phyloP scores from a whole-genome alignment of 53 echinoderm and acorn worm species.

The Echinometra lucunter region DNA sequence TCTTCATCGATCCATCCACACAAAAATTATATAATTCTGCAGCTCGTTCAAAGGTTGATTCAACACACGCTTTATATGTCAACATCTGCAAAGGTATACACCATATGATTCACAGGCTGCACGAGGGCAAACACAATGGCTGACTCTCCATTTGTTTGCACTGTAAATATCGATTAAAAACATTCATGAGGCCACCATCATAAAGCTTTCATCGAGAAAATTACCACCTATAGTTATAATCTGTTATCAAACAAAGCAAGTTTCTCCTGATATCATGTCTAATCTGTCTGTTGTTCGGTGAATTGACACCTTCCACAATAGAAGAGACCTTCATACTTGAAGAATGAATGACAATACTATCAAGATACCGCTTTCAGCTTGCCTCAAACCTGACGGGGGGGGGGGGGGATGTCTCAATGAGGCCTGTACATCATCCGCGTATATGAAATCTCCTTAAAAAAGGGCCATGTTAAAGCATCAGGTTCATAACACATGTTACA shows the following conservation, averaged over 20 bases:
- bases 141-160: neutral
- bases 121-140: neutral
- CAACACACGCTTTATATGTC: conserved; percentile 6
- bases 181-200: conserved; percentile 22
- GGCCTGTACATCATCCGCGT: too few relatives aligned
- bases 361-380: neutral
- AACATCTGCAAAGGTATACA: neutral
- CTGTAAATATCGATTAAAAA: conserved; percentile 26
- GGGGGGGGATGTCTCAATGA: too few relatives aligned
- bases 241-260: conserved; percentile 9
- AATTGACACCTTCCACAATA: neutral
- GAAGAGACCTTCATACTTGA: neutral
- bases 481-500: too few relatives aligned
- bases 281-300: neutral
- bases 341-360: neutral
- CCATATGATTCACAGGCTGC: neutral
- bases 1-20: neutral
- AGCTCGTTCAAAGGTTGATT: conserved; percentile 20
- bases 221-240: conserved; percentile 6
- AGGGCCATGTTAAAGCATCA: too few relatives aligned
- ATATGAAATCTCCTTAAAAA: too few relatives aligned
- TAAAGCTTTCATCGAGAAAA: neutral
- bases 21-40: neutral
- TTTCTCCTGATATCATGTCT: neutral
- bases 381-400: too few relatives aligned